Conservation (phyloP, 1,140 invertebrate genomes). For the Onthophagus taurus region DNA sequence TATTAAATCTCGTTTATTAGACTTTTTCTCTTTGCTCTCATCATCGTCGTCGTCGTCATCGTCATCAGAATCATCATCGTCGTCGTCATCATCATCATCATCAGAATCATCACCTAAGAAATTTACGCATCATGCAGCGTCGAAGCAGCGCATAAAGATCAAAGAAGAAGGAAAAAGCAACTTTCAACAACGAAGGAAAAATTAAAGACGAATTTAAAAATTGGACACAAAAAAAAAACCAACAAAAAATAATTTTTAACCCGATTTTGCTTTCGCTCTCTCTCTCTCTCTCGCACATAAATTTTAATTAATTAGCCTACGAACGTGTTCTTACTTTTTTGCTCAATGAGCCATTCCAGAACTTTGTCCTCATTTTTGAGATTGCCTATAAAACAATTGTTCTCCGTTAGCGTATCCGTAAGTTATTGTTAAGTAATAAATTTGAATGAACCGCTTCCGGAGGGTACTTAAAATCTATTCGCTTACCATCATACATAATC, state of each 20-base stretch:
- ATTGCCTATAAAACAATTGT: conserved; percentile 67
- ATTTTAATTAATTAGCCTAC: too few species aligned
- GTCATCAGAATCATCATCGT: conserved; percentile 44
- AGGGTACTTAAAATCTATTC: conserved; percentile 8
- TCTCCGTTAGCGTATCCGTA: neutral
- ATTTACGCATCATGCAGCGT: conserved; percentile 3
- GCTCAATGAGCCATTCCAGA: conserved; percentile 88
- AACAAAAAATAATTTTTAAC: too few species aligned
- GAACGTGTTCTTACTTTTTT: conserved; percentile 72
- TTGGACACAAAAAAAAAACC: too few species aligned
- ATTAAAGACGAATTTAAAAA: too few species aligned
- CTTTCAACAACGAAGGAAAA: too few species aligned
- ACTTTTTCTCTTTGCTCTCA: conserved; percentile 9
- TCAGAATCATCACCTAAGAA: conserved; percentile 35
- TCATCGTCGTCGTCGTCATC: conserved; percentile 41
- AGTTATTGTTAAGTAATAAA: too few species aligned
- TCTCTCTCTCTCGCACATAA: too few species aligned
- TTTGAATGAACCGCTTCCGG: neutral
- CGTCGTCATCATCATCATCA: conserved; percentile 41
- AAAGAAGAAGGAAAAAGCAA: too few species aligned
- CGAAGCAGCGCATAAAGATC: too few species aligned
- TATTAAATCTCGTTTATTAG: conserved; percentile 18
- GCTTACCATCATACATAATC: conserved; percentile 89
- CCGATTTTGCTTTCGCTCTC: too few species aligned
- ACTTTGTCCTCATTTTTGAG: conserved; percentile 91